A percentile compares a stretch with the other conserved stretches of the same genome.
These are phyloP conservation scores for Acanthisitta chloris DNA, from an alignment of 2,113 vertebrate species.

Conservation along the genomic window DNA sequence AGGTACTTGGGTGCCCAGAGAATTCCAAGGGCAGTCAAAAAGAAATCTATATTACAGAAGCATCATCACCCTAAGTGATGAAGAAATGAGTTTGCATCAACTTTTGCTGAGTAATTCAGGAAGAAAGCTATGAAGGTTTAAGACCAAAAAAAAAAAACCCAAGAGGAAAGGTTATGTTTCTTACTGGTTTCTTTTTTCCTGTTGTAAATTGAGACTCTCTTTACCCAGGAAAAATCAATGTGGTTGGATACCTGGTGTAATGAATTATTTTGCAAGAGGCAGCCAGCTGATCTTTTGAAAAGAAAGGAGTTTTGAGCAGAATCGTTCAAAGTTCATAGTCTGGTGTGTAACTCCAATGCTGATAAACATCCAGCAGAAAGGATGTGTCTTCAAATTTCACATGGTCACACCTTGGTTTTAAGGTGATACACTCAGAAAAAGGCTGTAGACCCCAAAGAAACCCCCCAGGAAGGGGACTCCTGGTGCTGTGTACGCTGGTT, in stretches of 20 bases:
- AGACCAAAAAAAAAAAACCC: background rate
- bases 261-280: constrained; percentile 55
- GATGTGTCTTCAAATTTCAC: background rate
- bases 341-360: constrained; percentile 4
- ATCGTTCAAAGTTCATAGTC: constrained; percentile 40
- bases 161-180: background rate
- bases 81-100: background rate
- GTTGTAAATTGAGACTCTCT: background rate
- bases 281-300: constrained; percentile 41
- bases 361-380: constrained; percentile 11
- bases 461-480: background rate
- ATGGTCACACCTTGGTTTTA: background rate
- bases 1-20: background rate
- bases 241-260: background rate
- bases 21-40: background rate
- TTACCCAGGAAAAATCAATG: background rate
- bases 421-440: background rate
- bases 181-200: background rate
- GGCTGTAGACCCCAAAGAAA: background rate
- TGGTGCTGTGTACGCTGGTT: background rate
- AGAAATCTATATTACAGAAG: background rate
- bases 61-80: background rate
- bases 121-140: background rate
- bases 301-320: background rate
- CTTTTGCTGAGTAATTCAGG: background rate